Percentiles rank a stretch among this genome's conserved stretches.
These are phyloP conservation scores for Hyposoter didymator DNA, from an alignment of 2,888 invertebrate genomes.

Conservation along the genomic window DNA sequence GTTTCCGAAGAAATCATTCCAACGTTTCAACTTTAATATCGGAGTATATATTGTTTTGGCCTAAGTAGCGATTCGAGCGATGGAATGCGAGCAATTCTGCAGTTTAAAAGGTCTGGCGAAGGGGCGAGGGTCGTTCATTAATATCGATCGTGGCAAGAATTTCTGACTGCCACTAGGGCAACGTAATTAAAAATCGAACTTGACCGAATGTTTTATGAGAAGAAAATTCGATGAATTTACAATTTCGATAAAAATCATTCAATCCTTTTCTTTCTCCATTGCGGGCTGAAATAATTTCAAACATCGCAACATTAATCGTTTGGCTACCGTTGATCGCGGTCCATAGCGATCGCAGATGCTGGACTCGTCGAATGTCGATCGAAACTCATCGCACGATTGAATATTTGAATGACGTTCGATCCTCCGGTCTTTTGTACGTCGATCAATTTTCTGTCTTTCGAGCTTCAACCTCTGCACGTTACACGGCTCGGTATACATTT, in stretches of 20 bases:
- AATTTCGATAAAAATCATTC: neutral
- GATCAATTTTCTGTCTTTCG: slow-evolving; percentile 45
- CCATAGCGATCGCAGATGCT: slow-evolving; percentile 48
- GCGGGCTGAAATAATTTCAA: slow-evolving; percentile 28
- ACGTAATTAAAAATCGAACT: neutral
- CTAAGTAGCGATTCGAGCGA: slow-evolving; percentile 56
- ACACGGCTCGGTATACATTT: neutral
- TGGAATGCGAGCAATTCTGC: slow-evolving; percentile 59
- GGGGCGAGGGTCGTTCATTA: neutral
- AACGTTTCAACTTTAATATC: slow-evolving; percentile 58
- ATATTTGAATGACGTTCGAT: slow-evolving; percentile 59
- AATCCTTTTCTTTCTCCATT: slow-evolving; percentile 37
- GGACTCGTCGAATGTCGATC: slow-evolving; percentile 55
- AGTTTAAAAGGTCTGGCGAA: neutral
- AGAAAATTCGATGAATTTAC: neutral
- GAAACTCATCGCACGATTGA: slow-evolving; percentile 47
- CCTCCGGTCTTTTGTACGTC: slow-evolving; percentile 56
- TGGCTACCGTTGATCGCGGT: neutral
- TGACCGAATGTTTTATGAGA: neutral
- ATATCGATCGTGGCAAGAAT: slow-evolving; percentile 55
- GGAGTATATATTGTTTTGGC: slow-evolving; percentile 47
- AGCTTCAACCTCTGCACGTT: neutral
- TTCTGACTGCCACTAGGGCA: neutral
- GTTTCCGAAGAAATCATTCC: slow-evolving; percentile 36
- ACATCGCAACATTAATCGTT: slow-evolving; percentile 2